Evolutionary conservation across 1,140 invertebrate species (phyloP).

Genomic region (Drosophila neocordata): DNA sequence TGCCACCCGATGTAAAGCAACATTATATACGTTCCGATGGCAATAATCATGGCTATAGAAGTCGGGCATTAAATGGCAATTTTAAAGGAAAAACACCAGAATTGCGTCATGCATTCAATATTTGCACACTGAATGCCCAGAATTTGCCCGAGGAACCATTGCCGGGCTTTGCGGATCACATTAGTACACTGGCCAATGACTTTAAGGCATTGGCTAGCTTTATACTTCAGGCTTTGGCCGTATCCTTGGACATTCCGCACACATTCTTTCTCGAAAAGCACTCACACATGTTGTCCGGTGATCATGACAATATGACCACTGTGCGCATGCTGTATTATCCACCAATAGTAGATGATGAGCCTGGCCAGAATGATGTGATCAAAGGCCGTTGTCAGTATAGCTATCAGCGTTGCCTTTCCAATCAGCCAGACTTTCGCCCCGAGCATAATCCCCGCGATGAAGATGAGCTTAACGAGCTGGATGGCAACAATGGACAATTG

Average conservation of each 20-base stretch:
- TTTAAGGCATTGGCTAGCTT: conserved; percentile 87
- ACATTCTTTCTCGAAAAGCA: conserved; percentile 86
- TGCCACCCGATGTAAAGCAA: conserved; percentile 85
- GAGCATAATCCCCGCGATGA: conserved; percentile 74
- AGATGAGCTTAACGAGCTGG: conserved; percentile 69
- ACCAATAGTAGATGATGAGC: conserved; percentile 85
- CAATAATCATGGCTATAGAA: conserved; percentile 86
- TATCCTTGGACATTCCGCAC: conserved; percentile 83
- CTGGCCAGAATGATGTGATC: conserved; percentile 70
- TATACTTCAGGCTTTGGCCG: conserved; percentile 86
- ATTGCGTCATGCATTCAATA: conserved; percentile 87
- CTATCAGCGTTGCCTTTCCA: conserved; percentile 79
- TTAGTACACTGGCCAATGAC: conserved; percentile 86
- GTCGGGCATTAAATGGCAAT: conserved; percentile 84
- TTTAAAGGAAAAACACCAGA: conserved; percentile 86
- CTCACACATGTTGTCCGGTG: conserved; percentile 85
- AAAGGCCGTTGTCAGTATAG: conserved; percentile 81
- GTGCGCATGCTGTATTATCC: conserved; percentile 88
- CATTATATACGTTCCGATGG: conserved; percentile 85
- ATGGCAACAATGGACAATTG: conserved; percentile 52
- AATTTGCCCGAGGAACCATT: conserved; percentile 87
- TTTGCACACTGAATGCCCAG: conserved; percentile 85
- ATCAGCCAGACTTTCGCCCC: conserved; percentile 77
- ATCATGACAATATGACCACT: conserved; percentile 86
- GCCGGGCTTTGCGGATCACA: conserved; percentile 86